Evolutionary conservation across 2,113 vertebrate species (phyloP).

Genomic region (Rhabdomys dilectus): DNA sequence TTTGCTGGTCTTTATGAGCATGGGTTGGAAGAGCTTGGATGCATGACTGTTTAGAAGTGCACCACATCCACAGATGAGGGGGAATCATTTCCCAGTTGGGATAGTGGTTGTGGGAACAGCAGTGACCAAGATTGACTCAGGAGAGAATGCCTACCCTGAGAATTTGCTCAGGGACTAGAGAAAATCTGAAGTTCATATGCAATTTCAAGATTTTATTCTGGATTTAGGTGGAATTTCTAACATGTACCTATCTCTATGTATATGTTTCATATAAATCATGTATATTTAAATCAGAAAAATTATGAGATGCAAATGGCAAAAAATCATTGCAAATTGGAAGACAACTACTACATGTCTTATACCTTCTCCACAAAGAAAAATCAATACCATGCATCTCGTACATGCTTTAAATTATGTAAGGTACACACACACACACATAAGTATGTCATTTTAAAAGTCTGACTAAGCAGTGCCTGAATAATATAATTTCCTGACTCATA

Average conservation of each 20-base stretch:
- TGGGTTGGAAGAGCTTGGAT: not conserved
- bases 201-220: not conserved
- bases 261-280: not conserved
- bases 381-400: not conserved
- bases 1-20: not conserved
- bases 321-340: not conserved
- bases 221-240: not conserved
- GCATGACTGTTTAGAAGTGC: not conserved
- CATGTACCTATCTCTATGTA: not conserved
- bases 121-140: not conserved
- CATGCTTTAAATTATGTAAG: not conserved
- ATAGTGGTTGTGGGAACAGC: not conserved
- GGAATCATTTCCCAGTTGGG: not conserved
- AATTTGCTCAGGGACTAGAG: not conserved
- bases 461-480: not conserved
- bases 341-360: not conserved
- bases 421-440: not conserved
- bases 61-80: not conserved
- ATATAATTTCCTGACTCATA: not conserved
- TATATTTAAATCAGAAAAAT: conserved; percentile 25
- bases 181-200: not conserved
- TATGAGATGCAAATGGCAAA: not conserved
- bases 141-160: not conserved
- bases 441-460: conserved; percentile 12
- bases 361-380: not conserved